Percentiles rank a stretch among this genome's conserved stretches.
Conservation (phyloP, 2,888 invertebrate genomes). For the Drosophila tripunctata region DNA sequence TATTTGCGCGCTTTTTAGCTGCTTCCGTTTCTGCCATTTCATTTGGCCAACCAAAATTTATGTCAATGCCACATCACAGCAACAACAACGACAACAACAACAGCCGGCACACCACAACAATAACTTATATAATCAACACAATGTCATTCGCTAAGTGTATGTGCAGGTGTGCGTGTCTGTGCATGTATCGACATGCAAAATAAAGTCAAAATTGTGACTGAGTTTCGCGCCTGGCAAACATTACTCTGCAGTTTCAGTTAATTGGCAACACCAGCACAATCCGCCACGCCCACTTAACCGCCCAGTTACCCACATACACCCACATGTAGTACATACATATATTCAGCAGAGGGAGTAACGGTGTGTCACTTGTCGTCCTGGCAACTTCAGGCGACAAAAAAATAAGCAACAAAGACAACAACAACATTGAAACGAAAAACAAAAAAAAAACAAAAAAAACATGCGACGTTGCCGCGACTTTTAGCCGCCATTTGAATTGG, state of each 20-base stretch:
- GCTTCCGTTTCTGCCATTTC: constrained; percentile 60
- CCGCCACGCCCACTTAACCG: constrained; percentile 24
- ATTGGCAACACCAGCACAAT: constrained; percentile 62
- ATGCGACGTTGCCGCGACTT: constrained; percentile 66
- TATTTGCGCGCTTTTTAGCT: constrained; percentile 57
- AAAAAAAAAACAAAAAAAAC: constrained; percentile 34
- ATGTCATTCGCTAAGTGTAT: background rate
- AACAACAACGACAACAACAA: constrained; percentile 55
- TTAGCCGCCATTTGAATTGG: constrained; percentile 72
- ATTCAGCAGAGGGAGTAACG: background rate
- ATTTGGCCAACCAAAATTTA: constrained; percentile 63
- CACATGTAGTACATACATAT: background rate
- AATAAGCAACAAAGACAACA: background rate
- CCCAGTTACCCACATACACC: background rate
- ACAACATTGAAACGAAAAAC: constrained; percentile 11
- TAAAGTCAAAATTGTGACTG: constrained; percentile 33
- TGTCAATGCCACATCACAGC: constrained; percentile 75
- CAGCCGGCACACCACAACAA: constrained; percentile 40
- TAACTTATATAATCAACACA: constrained; percentile 32
- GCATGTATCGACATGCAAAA: constrained; percentile 52
- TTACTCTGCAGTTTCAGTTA: constrained; percentile 78
- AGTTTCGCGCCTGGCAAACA: constrained; percentile 60
- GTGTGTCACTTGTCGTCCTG: constrained; percentile 15
- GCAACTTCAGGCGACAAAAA: constrained; percentile 42
- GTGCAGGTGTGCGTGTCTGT: constrained; percentile 30